Conservation (phyloP, 2,113 vertebrate species). For the Sturnira hondurensis region DNA sequence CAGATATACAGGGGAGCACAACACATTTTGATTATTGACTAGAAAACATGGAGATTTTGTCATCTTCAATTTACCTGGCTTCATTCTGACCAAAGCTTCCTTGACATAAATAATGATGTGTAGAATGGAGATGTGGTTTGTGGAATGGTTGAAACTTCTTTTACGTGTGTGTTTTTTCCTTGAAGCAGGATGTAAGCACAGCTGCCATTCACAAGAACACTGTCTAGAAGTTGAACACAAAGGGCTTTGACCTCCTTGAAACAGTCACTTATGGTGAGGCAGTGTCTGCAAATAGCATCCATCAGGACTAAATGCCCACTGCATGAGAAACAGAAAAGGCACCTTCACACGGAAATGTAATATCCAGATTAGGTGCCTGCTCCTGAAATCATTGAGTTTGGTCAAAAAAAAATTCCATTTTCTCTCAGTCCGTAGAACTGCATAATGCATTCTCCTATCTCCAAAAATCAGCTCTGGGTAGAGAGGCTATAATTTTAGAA, state of each 20-base stretch:
- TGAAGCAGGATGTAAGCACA: constrained; percentile 75
- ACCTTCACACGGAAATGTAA: constrained; percentile 51
- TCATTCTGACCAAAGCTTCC: constrained; percentile 74
- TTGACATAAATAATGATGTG: constrained; percentile 78
- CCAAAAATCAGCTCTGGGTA: not conserved
- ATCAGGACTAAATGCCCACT: constrained; percentile 53
- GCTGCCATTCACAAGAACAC: constrained; percentile 71
- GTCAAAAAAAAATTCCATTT: constrained; percentile 30
- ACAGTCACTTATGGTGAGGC: constrained; percentile 68
- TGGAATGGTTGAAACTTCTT: constrained; percentile 58
- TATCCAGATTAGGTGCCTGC: constrained; percentile 48
- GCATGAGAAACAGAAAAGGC: constrained; percentile 41
- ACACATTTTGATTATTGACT: constrained; percentile 41
- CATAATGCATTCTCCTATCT: not conserved
- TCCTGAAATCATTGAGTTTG: constrained; percentile 42
- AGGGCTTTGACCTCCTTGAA: constrained; percentile 67
- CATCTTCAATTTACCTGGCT: constrained; percentile 72
- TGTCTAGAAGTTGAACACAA: constrained; percentile 67
- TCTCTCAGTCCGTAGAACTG: not conserved
- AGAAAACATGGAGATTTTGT: constrained; percentile 70
- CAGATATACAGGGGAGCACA: not conserved
- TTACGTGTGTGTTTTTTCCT: constrained; percentile 41
- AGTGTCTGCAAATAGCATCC: constrained; percentile 67
- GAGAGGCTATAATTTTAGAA: constrained; percentile 16
- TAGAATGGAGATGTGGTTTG: constrained; percentile 66